These are phyloP conservation scores for Hetaerina americana DNA, from an alignment of 1,140 invertebrate species.

Conservation along the genomic window DNA sequence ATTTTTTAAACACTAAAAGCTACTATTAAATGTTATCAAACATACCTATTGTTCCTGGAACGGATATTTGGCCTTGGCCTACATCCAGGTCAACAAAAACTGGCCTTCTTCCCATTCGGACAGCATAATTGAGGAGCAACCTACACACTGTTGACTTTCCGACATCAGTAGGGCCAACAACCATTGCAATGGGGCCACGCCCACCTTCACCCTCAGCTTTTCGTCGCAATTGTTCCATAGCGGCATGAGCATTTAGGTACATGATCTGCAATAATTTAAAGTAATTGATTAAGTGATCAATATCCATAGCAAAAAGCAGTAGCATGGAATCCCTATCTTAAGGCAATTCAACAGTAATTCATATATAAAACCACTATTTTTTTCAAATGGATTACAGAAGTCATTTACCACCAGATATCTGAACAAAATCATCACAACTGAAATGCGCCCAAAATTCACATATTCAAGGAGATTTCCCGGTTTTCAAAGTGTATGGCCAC, in stretches of 20 bases:
- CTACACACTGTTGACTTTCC: slow-evolving; percentile 89
- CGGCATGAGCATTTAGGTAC: slow-evolving; percentile 90
- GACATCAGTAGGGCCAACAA: slow-evolving; percentile 90
- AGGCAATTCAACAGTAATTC: too few species aligned
- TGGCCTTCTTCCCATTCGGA: slow-evolving; percentile 68
- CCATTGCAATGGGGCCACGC: slow-evolving; percentile 70
- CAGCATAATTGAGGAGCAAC: slow-evolving; percentile 88
- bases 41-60: slow-evolving; percentile 79
- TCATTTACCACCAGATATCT: too few species aligned
- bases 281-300: too few species aligned
- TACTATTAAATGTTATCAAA: slow-evolving; percentile 4
- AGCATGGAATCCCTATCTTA: too few species aligned
- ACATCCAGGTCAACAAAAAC: slow-evolving; percentile 95
- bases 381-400: too few species aligned
- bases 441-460: too few species aligned
- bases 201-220: slow-evolving; percentile 54
- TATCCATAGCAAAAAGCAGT: too few species aligned
- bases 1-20: not conserved
- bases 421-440: too few species aligned
- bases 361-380: too few species aligned
- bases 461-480: too few species aligned
- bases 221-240: slow-evolving; percentile 75
- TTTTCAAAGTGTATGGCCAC: too few species aligned
- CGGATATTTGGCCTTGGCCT: slow-evolving; percentile 84
- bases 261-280: slow-evolving; percentile 43